A percentile compares a stretch with the other conserved stretches of the same genome.
Evolutionary conservation across 2,888 invertebrate species (phyloP).

Genomic region (Trisateles emortualis): DNA sequence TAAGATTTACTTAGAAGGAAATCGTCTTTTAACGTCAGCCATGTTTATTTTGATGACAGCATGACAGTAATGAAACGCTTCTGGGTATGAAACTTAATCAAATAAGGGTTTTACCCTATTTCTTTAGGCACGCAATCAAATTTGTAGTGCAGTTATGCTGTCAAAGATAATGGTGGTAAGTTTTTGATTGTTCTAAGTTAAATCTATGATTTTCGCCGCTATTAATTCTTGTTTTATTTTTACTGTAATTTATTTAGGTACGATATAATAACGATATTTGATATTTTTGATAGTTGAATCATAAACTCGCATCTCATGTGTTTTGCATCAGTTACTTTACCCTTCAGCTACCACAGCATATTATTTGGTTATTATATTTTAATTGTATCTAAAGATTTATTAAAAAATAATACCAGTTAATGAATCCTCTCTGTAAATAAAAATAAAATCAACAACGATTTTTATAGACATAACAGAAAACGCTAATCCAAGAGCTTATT

Average conservation of each 20-base stretch:
- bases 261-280: no score
- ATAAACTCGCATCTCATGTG: no score
- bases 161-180: not conserved
- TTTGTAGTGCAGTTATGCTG: not conserved
- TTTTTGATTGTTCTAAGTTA: not conserved
- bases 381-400: no score
- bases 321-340: no score
- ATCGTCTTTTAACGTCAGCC: conserved; percentile 3
- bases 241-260: no score
- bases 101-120: not conserved
- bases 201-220: not conserved
- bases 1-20: conserved; percentile 2
- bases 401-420: no score
- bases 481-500: not conserved
- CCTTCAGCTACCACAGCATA: no score
- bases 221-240: no score
- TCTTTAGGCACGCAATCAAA: conserved; percentile 3
- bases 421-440: no score
- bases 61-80: conserved; percentile 9
- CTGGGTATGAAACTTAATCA: conserved; percentile 5
- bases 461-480: not conserved
- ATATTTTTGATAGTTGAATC: no score
- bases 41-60: conserved; percentile 11
- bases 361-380: no score
- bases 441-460: no score